These are phyloP conservation scores for Canis aureus DNA, from an alignment of 2,113 vertebrate species.

Conservation along the genomic window DNA sequence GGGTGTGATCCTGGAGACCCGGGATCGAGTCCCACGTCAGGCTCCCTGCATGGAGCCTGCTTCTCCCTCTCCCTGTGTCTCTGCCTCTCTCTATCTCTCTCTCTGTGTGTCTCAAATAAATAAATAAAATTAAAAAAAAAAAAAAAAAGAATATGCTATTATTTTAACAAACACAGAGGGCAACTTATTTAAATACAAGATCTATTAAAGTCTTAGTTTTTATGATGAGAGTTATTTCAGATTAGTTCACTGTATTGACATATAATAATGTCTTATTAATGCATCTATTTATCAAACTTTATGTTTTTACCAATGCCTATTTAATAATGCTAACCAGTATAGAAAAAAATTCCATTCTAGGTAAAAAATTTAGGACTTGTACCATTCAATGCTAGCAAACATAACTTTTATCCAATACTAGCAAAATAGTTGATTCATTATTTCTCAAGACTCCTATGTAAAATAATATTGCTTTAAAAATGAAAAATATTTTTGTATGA, in stretches of 20 bases:
- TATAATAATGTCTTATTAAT: background rate
- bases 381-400: background rate
- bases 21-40: too few species aligned
- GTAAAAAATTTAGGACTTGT: background rate
- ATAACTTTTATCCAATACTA: background rate
- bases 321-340: background rate
- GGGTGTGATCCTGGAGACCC: too few species aligned
- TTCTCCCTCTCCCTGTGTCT: too few species aligned
- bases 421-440: background rate
- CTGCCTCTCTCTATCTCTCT: too few species aligned
- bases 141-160: background rate
- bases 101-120: too few species aligned
- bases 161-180: constrained; percentile 26
- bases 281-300: background rate
- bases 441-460: background rate
- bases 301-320: constrained; percentile 5
- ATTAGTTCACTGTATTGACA: background rate
- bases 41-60: too few species aligned
- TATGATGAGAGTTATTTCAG: background rate
- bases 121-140: too few species aligned
- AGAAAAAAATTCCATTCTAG: background rate
- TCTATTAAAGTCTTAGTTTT: constrained; percentile 30
- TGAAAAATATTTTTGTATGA: background rate
- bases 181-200: background rate
- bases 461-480: background rate